A percentile compares a stretch with the other conserved stretches of the same genome.
Conservation (phyloP, 2,888 invertebrate genomes). For the Macropis europaea region DNA sequence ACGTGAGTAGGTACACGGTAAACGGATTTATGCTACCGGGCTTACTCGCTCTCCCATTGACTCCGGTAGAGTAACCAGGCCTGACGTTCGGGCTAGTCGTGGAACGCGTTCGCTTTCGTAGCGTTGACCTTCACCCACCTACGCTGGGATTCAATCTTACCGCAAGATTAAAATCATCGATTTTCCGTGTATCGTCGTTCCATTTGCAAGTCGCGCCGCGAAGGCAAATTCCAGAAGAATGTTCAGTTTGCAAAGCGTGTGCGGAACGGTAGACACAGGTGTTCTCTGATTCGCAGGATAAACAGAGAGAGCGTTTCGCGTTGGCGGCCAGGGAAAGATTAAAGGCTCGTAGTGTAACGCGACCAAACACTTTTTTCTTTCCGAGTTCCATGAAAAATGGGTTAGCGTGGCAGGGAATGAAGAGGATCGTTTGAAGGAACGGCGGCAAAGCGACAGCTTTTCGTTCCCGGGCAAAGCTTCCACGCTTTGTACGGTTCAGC, state of each 20-base stretch:
- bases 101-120: too few species aligned
- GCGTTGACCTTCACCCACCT: too few species aligned
- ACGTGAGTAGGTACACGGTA: too few species aligned
- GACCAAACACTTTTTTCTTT: background rate
- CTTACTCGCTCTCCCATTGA: too few species aligned
- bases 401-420: conserved; percentile 1
- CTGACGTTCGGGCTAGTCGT: too few species aligned
- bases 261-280: background rate
- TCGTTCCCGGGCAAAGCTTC: background rate
- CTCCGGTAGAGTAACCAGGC: too few species aligned
- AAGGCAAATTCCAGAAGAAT: too few species aligned
- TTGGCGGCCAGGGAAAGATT: background rate
- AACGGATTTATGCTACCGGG: too few species aligned
- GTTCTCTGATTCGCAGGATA: background rate
- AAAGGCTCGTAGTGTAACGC: background rate
- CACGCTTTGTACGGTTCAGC: conserved; percentile 5
- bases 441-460: background rate
- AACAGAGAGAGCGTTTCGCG: background rate
- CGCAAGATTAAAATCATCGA: too few species aligned
- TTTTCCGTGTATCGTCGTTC: too few species aligned
- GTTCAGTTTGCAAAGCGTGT: background rate
- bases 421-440: background rate
- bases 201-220: too few species aligned
- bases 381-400: conserved; percentile 21
- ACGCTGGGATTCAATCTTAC: too few species aligned